These are phyloP conservation scores for Exocentrus adspersus DNA, from an alignment of 2,888 invertebrate species.

Conservation along the genomic window DNA sequence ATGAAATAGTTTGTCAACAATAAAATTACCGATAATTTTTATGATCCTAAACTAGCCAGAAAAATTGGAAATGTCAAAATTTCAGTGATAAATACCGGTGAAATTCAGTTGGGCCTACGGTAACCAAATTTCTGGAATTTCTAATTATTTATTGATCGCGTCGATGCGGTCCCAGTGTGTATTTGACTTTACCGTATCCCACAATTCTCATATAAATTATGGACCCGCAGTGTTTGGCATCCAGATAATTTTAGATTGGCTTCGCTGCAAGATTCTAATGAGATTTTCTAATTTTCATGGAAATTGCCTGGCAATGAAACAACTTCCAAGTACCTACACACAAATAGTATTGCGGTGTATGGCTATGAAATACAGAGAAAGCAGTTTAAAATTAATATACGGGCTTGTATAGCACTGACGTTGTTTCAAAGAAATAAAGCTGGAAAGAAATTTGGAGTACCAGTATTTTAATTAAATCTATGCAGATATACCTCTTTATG, in stretches of 20 bases:
- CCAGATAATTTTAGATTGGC: neutral
- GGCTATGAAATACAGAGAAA: neutral
- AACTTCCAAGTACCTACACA: neutral
- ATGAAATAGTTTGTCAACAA: too few relatives aligned
- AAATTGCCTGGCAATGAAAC: neutral
- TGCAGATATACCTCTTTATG: too few relatives aligned
- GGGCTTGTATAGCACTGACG: too few relatives aligned
- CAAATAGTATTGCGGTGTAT: neutral
- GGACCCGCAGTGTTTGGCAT: neutral
- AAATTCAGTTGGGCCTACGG: too few relatives aligned
- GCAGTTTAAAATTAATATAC: neutral
- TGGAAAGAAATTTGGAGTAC: too few relatives aligned
- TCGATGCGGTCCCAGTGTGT: neutral
- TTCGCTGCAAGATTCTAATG: constrained; percentile 4
- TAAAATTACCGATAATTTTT: too few relatives aligned
- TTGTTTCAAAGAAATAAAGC: too few relatives aligned
- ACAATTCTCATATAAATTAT: constrained; percentile 4
- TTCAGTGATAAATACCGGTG: too few relatives aligned
- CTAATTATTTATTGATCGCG: neutral
- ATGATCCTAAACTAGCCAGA: too few relatives aligned
- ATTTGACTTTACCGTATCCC: neutral
- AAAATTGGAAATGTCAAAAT: too few relatives aligned
- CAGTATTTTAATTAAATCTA: too few relatives aligned
- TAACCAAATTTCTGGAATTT: neutral
- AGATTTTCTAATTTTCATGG: constrained; percentile 12